Conservation (phyloP, 2,113 vertebrate species). For the Crotalus tigris region DNA sequence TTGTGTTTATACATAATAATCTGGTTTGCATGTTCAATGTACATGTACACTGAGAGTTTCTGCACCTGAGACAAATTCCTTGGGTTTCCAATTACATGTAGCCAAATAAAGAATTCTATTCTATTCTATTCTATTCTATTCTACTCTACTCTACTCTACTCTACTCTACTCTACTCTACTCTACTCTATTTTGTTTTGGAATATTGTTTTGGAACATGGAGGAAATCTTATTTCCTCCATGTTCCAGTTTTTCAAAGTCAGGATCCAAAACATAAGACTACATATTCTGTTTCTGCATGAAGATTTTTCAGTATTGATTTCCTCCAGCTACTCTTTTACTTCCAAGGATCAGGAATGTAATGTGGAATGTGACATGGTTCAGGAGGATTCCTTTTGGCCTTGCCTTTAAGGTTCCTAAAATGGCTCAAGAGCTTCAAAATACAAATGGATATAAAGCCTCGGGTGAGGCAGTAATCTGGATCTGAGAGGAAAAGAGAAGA, state of each 20-base stretch:
- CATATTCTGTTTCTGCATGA: background rate
- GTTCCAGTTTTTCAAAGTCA: background rate
- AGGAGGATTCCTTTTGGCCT: background rate
- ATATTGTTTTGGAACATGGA: too few relatives aligned
- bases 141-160: too few relatives aligned
- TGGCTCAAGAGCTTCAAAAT: background rate
- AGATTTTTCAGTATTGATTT: background rate
- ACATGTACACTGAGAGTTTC: too few relatives aligned
- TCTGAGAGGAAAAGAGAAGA: background rate
- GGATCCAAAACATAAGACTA: background rate
- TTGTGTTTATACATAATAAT: background rate
- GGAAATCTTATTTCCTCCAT: background rate
- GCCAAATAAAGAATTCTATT: too few relatives aligned
- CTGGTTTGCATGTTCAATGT: too few relatives aligned
- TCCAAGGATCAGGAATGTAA: background rate
- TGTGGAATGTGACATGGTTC: background rate
- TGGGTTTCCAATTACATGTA: too few relatives aligned
- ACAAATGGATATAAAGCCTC: background rate
- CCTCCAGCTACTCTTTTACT: too few relatives aligned
- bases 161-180: too few relatives aligned
- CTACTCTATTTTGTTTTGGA: background rate
- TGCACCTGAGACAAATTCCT: too few relatives aligned
- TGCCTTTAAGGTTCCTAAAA: background rate
- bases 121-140: too few relatives aligned
- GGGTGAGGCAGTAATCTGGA: background rate